A percentile compares a stretch with the other conserved stretches of the same genome.
Evolutionary conservation across 2,797 vertebrate genomes (phyloP).

Genomic region (Lepus oiostolus): DNA sequence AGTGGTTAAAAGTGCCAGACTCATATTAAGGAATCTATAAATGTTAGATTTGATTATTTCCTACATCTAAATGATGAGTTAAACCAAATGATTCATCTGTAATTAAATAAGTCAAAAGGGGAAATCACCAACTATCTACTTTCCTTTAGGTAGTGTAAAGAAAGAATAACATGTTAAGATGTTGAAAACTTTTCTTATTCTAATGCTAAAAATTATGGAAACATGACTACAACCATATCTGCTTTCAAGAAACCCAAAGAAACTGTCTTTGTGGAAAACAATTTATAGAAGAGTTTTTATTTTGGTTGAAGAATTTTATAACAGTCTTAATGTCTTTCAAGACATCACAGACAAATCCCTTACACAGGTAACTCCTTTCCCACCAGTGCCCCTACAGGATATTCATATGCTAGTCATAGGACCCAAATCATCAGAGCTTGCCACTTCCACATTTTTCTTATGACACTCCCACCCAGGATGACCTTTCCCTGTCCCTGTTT

Average conservation of each 20-base stretch:
- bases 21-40: conserved; percentile 64
- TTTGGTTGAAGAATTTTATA: conserved; percentile 14
- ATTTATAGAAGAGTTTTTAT: neutral
- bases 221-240: neutral
- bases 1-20: conserved; percentile 45
- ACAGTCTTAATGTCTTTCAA: neutral
- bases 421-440: neutral
- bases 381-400: neutral
- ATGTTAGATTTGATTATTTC: conserved; percentile 55
- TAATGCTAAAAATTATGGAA: neutral
- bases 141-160: conserved; percentile 41
- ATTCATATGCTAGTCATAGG: neutral
- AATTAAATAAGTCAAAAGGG: conserved; percentile 68
- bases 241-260: conserved; percentile 49
- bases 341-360: neutral
- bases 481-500: neutral
- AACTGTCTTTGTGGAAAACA: neutral
- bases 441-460: neutral
- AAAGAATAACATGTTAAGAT: conserved; percentile 9
- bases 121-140: conserved; percentile 48
- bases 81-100: conserved; percentile 65
- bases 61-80: conserved; percentile 63
- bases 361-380: neutral
- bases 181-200: conserved; percentile 1
- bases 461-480: neutral